Conservation (phyloP, 1,140 invertebrate genomes). For the Phymorhynchus buccinoides region DNA sequence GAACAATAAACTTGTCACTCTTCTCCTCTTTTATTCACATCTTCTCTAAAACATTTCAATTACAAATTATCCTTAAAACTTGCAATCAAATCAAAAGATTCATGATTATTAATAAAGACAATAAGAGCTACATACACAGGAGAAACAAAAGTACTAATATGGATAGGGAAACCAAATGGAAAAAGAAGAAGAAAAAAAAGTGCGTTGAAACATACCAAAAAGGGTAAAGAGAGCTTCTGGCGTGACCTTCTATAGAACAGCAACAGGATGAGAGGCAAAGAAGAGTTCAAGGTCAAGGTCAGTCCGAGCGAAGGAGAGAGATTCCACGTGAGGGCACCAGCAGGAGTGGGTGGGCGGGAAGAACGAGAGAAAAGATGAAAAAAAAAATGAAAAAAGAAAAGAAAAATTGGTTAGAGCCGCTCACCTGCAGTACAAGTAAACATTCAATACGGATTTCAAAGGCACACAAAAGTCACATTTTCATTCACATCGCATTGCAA, state of each 20-base stretch:
- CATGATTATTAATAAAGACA: neutral
- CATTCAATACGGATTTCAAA: neutral
- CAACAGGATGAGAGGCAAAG: conserved; percentile 59
- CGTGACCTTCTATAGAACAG: conserved; percentile 94
- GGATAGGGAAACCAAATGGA: neutral
- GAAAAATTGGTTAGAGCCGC: conserved; percentile 30
- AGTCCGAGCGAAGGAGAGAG: conserved; percentile 58
- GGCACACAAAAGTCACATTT: neutral
- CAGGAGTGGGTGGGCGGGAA: conserved; percentile 41
- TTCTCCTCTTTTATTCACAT: neutral
- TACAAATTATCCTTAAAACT: neutral
- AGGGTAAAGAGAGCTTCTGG: conserved; percentile 99
- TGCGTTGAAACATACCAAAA: conserved; percentile 94
- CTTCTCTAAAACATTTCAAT: neutral
- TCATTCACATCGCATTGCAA: neutral
- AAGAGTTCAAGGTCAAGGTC: conserved; percentile 50
- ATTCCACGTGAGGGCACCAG: conserved; percentile 43
- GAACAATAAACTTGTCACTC: neutral
- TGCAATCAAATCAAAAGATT: neutral
- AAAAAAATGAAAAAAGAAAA: conserved; percentile 19
- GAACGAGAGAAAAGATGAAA: conserved; percentile 31
- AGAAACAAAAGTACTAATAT: neutral
- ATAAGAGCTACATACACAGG: conserved; percentile 1
- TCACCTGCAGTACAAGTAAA: conserved; percentile 14
- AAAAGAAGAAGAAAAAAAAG: conserved; percentile 35